A percentile compares a stretch with the other conserved stretches of the same genome.
Evolutionary conservation across 2,797 vertebrate genomes (phyloP).

Genomic region (Coregonus suidteri): DNA sequence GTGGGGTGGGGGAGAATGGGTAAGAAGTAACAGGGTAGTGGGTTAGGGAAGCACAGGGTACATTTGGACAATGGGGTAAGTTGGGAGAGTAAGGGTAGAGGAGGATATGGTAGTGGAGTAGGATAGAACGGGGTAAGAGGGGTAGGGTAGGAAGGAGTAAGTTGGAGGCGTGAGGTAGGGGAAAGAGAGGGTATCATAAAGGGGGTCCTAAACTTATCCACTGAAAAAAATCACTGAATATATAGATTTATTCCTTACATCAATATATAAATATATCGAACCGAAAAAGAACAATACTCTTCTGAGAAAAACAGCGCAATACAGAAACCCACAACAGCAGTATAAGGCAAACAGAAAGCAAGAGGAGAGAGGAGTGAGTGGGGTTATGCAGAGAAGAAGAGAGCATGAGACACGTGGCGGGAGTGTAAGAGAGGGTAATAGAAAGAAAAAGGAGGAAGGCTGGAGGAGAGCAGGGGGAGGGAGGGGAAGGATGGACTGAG

Average conservation of each 20-base stretch:
- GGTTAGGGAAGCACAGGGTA: background rate
- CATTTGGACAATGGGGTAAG: background rate
- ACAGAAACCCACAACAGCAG: constrained; percentile 84
- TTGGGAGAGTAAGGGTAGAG: constrained; percentile 14
- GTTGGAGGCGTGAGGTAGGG: constrained; percentile 51
- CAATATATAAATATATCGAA: constrained; percentile 88
- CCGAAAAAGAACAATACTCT: constrained; percentile 62
- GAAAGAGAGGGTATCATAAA: constrained; percentile 49
- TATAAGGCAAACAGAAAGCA: constrained; percentile 82
- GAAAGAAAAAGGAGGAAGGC: constrained; percentile 42
- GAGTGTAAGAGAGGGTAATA: constrained; percentile 11
- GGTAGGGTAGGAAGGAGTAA: constrained; percentile 50
- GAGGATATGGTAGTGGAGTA: constrained; percentile 19
- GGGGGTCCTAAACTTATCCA: constrained; percentile 76
- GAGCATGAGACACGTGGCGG: constrained; percentile 10
- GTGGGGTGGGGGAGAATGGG: constrained; percentile 22
- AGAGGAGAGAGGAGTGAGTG: constrained; percentile 56
- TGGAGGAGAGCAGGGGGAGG: background rate
- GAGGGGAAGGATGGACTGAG: constrained; percentile 65
- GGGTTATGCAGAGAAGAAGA: constrained; percentile 27
- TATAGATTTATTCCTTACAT: constrained; percentile 87
- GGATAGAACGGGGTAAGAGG: constrained; percentile 47
- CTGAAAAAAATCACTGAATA: constrained; percentile 82
- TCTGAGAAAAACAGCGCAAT: constrained; percentile 72
- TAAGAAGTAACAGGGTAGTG: background rate